These are phyloP conservation scores for Brachypodius melanocephalos DNA, from an alignment of 2,113 vertebrate genomes.

Conservation along the genomic window DNA sequence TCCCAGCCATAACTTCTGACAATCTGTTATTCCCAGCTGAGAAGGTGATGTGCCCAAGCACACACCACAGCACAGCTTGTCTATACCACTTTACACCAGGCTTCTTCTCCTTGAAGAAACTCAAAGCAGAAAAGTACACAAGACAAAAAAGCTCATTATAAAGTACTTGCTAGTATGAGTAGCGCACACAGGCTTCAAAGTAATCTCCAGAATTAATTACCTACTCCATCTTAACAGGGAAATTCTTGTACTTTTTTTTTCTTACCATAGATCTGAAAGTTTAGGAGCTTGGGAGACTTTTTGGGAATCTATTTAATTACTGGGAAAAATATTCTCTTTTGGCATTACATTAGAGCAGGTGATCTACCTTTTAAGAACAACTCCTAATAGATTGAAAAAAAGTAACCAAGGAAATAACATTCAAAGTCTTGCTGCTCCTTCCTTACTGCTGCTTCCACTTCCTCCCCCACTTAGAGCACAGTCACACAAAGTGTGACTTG, in stretches of 20 bases:
- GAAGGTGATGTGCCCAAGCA: background rate
- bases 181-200: background rate
- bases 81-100: background rate
- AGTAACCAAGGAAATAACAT: background rate
- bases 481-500: background rate
- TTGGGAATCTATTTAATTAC: background rate
- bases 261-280: background rate
- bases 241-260: background rate
- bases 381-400: background rate
- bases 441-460: background rate
- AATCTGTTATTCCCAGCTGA: background rate
- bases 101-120: background rate
- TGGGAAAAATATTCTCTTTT: background rate
- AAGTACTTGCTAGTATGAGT: background rate
- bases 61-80: background rate
- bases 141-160: background rate
- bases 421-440: background rate
- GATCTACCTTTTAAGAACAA: background rate
- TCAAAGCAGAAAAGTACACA: background rate
- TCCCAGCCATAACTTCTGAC: background rate
- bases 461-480: background rate
- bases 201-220: background rate
- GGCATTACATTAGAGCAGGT: background rate
- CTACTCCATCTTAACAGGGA: background rate
- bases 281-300: background rate